Conservation (phyloP, 2,113 vertebrate species). For the Bubo scandiacus region DNA sequence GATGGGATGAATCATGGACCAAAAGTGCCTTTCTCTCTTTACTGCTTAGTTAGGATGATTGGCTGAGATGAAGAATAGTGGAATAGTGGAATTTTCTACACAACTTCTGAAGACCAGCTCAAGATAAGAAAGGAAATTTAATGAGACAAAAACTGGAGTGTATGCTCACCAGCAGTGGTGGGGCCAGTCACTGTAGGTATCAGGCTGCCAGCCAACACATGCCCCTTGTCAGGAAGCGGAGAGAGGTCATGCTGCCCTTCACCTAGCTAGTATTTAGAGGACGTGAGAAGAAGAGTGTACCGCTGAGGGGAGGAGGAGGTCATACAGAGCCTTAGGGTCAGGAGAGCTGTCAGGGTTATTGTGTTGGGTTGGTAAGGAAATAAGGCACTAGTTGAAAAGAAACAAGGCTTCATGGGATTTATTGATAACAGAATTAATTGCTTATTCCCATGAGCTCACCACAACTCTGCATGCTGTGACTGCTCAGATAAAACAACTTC, state of each 20-base stretch:
- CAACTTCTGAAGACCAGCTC: rapidly evolving
- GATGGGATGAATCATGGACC: neutral
- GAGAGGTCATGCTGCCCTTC: neutral
- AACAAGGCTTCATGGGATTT: neutral
- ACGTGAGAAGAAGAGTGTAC: neutral
- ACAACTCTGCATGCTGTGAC: neutral
- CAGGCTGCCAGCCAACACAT: neutral
- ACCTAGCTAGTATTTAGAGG: neutral
- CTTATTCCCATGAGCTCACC: neutral
- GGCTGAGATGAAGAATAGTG: neutral
- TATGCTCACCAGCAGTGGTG: neutral
- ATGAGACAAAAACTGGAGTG: neutral
- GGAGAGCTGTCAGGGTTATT: neutral
- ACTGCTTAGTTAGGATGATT: neutral
- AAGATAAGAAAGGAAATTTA: neutral
- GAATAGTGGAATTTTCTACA: neutral
- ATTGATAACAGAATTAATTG: neutral
- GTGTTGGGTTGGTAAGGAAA: neutral
- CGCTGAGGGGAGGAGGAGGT: neutral
- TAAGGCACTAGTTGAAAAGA: neutral
- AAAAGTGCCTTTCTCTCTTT: neutral
- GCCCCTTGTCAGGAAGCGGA: neutral
- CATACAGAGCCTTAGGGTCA: neutral
- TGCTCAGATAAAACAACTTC: neutral
- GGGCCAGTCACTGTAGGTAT: rapidly evolving